Base-by-base conservation (phyloP, 1,140 invertebrate genomes). In the Lysiphlebus fabarum region DNA sequence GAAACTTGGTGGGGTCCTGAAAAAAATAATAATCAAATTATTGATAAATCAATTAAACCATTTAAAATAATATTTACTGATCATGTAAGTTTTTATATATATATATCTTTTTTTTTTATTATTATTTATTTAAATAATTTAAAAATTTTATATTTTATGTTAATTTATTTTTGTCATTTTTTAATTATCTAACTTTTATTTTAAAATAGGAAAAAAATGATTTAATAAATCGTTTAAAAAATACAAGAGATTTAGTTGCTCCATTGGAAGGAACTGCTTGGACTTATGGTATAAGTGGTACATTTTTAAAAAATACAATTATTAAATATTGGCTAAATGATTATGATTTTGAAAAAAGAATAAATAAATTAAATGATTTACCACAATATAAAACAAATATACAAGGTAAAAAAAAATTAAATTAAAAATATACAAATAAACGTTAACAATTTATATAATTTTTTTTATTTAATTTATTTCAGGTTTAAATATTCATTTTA, bases 401-500 rank as follows among this genome's bases (percentile, higher is more conserved):
- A 65, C 89, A 82, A 76, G 88, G 82, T 79, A 83, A 67, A 81
- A 81, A 81, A 65, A 53, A 43, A 44, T 51, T 34, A 10, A 38
- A n/a, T n/a, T 11, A 6, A 48, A 53, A 7, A n/a, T n/a, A n/a
- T n/a, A n/a, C 40, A 14, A 59, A n/a, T n/a, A n/a, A n/a, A n/a
- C n/a, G n/a, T n/a, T n/a, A n/a, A n/a, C n/a, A 59, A 44, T 51
- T 53, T 61, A 7, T 45, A 56, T 53, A 62, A 14, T 59, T 83
- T 8, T 85, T 82, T 56, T 74, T 64, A 43, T 62, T 17, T 14
- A 50, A 54, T 33, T 56, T 17, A n/a, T 65, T 59, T 54, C 75
- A 77, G 89, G 86, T 6, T 76, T 95, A 3, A 82, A 90, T 59
- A 84, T 93, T 49, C 90, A 93, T 72, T 92, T 84, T 64, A 81